These are phyloP conservation scores for Drosophila basisetae DNA, from an alignment of 2,888 invertebrate species.

Conservation along the genomic window DNA sequence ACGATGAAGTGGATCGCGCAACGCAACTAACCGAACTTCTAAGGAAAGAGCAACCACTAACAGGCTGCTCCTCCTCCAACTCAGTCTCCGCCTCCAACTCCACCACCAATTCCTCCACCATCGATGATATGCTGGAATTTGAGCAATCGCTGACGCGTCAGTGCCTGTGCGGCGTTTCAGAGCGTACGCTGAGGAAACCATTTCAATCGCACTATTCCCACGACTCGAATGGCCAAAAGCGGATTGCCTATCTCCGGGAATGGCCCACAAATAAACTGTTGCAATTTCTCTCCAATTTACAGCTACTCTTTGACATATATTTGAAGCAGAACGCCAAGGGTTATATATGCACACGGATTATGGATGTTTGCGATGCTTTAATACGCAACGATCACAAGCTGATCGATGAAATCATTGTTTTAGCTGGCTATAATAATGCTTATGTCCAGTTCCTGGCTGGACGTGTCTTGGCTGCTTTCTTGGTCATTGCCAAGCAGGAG, in stretches of 20 bases:
- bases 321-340: slow-evolving; percentile 93
- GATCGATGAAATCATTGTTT: slow-evolving; percentile 92
- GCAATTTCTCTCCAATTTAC: slow-evolving; percentile 93
- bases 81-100: not conserved
- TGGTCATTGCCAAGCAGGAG: slow-evolving; percentile 93
- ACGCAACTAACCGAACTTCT: slow-evolving; percentile 71
- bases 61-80: slow-evolving; percentile 32
- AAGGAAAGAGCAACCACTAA: slow-evolving; percentile 23
- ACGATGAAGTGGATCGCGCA: slow-evolving; percentile 83
- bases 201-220: slow-evolving; percentile 88
- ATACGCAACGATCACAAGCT: slow-evolving; percentile 93
- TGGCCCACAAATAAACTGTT: slow-evolving; percentile 90
- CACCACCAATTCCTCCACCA: slow-evolving; percentile 17
- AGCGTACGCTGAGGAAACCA: slow-evolving; percentile 89
- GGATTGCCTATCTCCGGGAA: slow-evolving; percentile 87
- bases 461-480: slow-evolving; percentile 92
- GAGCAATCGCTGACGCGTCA: slow-evolving; percentile 88
- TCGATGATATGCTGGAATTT: slow-evolving; percentile 84
- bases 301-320: slow-evolving; percentile 93
- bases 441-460: slow-evolving; percentile 93
- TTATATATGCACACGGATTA: slow-evolving; percentile 92
- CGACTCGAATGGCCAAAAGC: slow-evolving; percentile 86
- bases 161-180: slow-evolving; percentile 92
- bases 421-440: slow-evolving; percentile 91
- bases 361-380: slow-evolving; percentile 92